phyloP scores from a whole-genome alignment of 2,888 invertebrate species.

The Seladonia tumulorum region DNA sequence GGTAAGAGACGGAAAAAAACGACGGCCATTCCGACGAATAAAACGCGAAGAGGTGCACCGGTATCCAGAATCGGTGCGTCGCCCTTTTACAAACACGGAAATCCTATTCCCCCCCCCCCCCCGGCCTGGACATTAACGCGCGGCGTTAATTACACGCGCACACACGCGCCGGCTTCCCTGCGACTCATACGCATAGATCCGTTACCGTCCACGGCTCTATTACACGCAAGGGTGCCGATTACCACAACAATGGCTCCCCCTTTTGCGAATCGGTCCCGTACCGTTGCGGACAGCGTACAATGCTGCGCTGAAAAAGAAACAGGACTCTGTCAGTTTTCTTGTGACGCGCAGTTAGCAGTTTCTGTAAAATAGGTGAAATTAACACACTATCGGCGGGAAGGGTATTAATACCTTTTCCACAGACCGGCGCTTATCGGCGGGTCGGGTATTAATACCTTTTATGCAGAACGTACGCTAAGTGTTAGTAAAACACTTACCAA shows the following conservation, averaged over 20 bases:
- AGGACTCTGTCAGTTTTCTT: not conserved
- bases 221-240: not conserved
- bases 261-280: not conserved
- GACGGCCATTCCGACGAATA: not conserved
- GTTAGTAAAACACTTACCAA: too few species aligned
- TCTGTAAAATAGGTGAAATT: not conserved
- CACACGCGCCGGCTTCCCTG: not conserved
- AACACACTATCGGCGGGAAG: too few species aligned
- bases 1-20: not conserved
- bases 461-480: too few species aligned
- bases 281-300: not conserved
- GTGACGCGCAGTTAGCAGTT: not conserved
- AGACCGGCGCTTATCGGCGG: too few species aligned
- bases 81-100: not conserved
- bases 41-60: not conserved
- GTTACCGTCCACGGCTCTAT: slow-evolving; percentile 9
- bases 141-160: not conserved
- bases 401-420: too few species aligned
- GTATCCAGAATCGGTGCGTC: slow-evolving; percentile 6
- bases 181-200: slow-evolving; percentile 3
- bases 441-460: too few species aligned
- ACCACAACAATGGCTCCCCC: not conserved
- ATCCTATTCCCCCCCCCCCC: slow-evolving; percentile 6
- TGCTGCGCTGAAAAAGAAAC: not conserved
- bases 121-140: not conserved